phyloP scores from a whole-genome alignment of 2,113 vertebrate species.

The Corynorhinus townsendii region DNA sequence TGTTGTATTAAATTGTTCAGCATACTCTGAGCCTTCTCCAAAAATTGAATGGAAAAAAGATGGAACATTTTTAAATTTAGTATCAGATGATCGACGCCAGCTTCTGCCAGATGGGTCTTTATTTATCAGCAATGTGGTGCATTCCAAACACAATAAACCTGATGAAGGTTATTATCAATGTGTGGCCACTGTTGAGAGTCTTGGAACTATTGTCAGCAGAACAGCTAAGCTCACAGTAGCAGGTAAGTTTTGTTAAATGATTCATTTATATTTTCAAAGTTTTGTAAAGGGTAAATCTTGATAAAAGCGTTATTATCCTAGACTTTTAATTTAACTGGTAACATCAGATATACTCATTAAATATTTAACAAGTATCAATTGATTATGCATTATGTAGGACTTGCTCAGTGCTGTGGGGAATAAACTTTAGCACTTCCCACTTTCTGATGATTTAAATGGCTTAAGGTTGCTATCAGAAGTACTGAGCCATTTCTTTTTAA shows the following conservation, averaged over 20 bases:
- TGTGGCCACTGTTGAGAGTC: conserved; percentile 92
- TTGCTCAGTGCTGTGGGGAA: background rate
- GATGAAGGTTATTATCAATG: conserved; percentile 98
- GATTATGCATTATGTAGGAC: background rate
- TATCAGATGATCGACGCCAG: conserved; percentile 90
- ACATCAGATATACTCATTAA: background rate
- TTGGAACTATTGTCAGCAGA: conserved; percentile 94
- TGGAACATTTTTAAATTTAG: conserved; percentile 91
- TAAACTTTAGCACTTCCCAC: background rate
- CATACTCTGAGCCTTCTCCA: conserved; percentile 83
- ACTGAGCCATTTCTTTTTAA: background rate
- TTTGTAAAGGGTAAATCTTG: background rate
- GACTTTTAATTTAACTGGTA: conserved; percentile 6
- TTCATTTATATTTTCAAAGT: conserved; percentile 10
- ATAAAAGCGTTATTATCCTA: background rate
- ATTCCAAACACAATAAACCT: conserved; percentile 98
- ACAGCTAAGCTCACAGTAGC: conserved; percentile 92
- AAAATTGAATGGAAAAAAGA: conserved; percentile 97
- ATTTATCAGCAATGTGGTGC: conserved; percentile 89
- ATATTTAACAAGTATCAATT: background rate
- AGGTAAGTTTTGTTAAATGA: conserved; percentile 79
- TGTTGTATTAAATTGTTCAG: conserved; percentile 92
- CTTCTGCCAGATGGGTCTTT: conserved; percentile 92
- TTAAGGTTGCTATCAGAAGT: conserved; percentile 5
- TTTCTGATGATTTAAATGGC: background rate